Percentiles rank a stretch among this genome's conserved stretches.
Evolutionary conservation across 2,113 vertebrate genomes (phyloP).

Genomic region (Sigmodon hispidus): DNA sequence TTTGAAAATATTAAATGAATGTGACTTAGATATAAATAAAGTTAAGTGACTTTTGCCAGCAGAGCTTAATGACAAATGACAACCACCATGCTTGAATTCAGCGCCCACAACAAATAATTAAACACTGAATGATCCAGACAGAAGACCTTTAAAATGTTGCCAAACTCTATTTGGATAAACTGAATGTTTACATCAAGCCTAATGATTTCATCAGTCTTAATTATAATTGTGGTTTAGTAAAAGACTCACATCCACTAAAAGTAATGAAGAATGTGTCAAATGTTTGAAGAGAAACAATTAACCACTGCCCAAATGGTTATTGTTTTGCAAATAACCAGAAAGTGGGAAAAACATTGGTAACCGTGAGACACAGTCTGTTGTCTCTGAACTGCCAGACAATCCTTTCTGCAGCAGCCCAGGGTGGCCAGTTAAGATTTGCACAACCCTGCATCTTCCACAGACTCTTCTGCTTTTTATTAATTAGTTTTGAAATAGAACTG

Average conservation of each 20-base stretch:
- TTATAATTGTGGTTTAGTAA: slow-evolving; percentile 82
- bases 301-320: slow-evolving; percentile 82
- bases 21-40: slow-evolving; percentile 70
- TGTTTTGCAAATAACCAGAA: slow-evolving; percentile 84
- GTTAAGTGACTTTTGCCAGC: slow-evolving; percentile 56
- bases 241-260: slow-evolving; percentile 80
- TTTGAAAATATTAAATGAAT: slow-evolving; percentile 61
- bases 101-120: slow-evolving; percentile 85
- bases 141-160: slow-evolving; percentile 88
- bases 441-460: not conserved
- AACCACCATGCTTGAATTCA: slow-evolving; percentile 80
- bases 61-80: slow-evolving; percentile 80
- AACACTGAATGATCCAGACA: slow-evolving; percentile 87
- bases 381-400: slow-evolving; percentile 53
- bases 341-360: slow-evolving; percentile 68
- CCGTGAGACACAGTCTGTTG: slow-evolving; percentile 75
- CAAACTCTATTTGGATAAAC: slow-evolving; percentile 88
- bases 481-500: not conserved
- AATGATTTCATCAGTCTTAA: slow-evolving; percentile 92
- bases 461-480: not conserved
- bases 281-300: slow-evolving; percentile 84
- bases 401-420: slow-evolving; percentile 25
- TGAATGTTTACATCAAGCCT: slow-evolving; percentile 86
- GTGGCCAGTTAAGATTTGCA: slow-evolving; percentile 17
- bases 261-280: slow-evolving; percentile 85